These are phyloP conservation scores for Pampusana beccarii DNA, from an alignment of 2,113 vertebrate genomes.

Conservation along the genomic window DNA sequence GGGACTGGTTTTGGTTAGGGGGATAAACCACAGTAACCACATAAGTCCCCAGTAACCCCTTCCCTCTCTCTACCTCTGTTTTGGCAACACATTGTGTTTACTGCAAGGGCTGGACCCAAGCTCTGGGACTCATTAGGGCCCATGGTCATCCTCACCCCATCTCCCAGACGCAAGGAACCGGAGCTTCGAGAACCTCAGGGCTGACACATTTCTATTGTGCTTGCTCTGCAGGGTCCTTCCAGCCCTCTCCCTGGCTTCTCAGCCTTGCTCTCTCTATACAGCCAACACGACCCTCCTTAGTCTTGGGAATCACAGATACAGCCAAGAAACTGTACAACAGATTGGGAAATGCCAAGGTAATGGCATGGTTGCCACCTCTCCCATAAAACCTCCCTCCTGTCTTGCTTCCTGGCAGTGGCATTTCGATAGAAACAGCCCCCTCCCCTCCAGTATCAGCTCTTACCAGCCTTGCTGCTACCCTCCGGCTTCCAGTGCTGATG, in stretches of 20 bases:
- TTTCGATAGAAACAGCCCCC: not conserved
- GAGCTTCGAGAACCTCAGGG: not conserved
- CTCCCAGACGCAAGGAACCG: not conserved
- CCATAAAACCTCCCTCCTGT: not conserved
- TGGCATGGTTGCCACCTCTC: not conserved
- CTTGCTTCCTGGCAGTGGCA: not conserved
- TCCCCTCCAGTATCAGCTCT: not conserved
- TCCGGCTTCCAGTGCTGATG: not conserved
- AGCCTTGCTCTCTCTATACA: not conserved
- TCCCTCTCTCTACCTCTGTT: not conserved
- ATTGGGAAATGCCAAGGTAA: not conserved
- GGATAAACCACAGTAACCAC: not conserved
- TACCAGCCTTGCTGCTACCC: conserved; percentile 32
- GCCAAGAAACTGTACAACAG: not conserved
- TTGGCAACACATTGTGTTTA: not conserved
- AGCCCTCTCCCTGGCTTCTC: not conserved
- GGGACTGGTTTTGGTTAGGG: not conserved
- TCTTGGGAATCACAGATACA: not conserved
- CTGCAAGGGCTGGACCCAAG: not conserved
- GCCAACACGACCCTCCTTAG: not conserved
- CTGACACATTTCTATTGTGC: not conserved
- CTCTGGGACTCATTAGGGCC: not conserved
- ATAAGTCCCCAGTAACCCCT: not conserved
- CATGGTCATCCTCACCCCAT: not conserved
- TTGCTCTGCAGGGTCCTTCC: not conserved